Base-by-base conservation (phyloP, 2,888 invertebrate species). In the Oxyteleia sp. region DNA sequence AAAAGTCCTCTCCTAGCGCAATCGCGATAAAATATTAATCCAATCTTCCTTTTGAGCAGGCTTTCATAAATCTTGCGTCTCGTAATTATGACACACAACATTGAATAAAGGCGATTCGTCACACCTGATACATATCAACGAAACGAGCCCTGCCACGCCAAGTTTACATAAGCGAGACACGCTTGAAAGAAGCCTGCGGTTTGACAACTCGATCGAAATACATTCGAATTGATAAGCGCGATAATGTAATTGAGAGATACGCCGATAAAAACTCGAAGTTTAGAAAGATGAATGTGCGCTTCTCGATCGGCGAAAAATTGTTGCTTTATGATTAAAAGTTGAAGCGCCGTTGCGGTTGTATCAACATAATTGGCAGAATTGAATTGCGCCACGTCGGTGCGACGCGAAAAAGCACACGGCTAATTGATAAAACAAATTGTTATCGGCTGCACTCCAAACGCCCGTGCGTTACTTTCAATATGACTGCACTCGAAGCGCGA, bases 101-200 rank as follows among this genome's bases (percentile, higher is more conserved):
- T 75, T 59, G 63, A 76, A 71, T 82, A 76, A 76, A 64, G 45
- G 51, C 76, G 61, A 82, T 82, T 82, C 82, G 82, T 82, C 71
- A 82, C 71, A 76, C 75, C 82, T 75, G 82, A 75, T 82, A 75
- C 75, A 64, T 75, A 82, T 75, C 82, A 71, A 69, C 64, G 26
- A 71, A 82, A 64, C 81, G 59, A 75, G 63, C 29, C 0, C 51
- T 80, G 72, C 43, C 80, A 61, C 63, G 29, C 68, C 74, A 63
- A 29, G 57, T 75, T 75, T 75, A 41, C 64, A 75, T 59, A 69
- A 82, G 26, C 55, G 49, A 47, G 51, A 49, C 61, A 68, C 59
- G 66, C 23, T 26, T 8, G 29, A 72, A 63, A 45, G 55, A 72
- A 72, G 43, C 32, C 66, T 59, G 38, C 10, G 63, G 49, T 49